A percentile compares a stretch with the other conserved stretches of the same genome.
These are phyloP conservation scores for Fragum whitleyi DNA, from an alignment of 2,888 invertebrate species.

Conservation along the genomic window DNA sequence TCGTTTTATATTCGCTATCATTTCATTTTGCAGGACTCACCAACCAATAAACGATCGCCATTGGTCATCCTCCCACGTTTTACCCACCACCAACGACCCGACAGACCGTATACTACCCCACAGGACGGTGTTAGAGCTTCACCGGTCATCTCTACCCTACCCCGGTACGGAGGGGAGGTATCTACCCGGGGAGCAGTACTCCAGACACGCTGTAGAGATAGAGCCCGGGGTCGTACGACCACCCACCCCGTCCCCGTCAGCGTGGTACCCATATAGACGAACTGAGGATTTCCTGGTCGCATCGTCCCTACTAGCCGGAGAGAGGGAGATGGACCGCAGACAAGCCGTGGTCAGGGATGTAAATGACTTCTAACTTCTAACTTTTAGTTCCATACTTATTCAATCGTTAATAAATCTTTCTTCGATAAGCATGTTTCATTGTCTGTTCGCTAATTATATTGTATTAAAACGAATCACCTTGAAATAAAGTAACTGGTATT, in stretches of 20 bases:
- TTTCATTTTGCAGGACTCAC: no score
- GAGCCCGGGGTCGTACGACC: slow-evolving; percentile 12
- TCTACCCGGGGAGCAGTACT: neutral
- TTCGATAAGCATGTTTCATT: no score
- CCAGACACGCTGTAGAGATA: slow-evolving; percentile 8
- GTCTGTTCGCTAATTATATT: no score
- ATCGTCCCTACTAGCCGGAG: slow-evolving; percentile 55
- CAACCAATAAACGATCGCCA: slow-evolving; percentile 37
- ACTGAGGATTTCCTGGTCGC: slow-evolving; percentile 58
- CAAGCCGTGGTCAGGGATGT: slow-evolving; percentile 3
- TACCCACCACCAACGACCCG: slow-evolving; percentile 17
- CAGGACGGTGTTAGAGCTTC: slow-evolving; percentile 41
- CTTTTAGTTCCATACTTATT: no score
- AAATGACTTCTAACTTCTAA: slow-evolving; percentile 27
- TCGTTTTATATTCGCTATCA: no score
- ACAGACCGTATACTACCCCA: slow-evolving; percentile 41
- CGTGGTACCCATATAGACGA: slow-evolving; percentile 44
- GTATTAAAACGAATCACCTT: no score
- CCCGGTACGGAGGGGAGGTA: slow-evolving; percentile 9
- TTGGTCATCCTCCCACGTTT: slow-evolving; percentile 30
- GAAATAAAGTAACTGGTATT: no score
- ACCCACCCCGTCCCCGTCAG: slow-evolving; percentile 17
- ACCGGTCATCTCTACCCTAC: slow-evolving; percentile 27
- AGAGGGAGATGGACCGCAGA: slow-evolving; percentile 40
- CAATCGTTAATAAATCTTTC: no score